Evolutionary conservation across 2,888 invertebrate species (phyloP), one percentile per base, ranked within the genome.

Genomic region (Athrips mouffetella): DNA sequence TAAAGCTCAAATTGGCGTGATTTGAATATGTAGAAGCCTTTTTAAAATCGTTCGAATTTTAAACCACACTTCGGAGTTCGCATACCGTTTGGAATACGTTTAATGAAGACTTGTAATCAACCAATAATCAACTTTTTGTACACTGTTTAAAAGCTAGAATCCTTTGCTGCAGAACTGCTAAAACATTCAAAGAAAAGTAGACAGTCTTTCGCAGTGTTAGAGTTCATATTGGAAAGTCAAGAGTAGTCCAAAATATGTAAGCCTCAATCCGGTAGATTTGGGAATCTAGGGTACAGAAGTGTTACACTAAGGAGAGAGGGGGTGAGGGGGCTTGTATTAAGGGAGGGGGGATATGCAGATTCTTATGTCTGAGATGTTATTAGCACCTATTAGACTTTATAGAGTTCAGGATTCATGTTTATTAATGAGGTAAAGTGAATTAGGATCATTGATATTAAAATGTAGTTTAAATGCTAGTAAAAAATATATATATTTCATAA

Each of bases 221-320:
- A 50, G 53, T 64, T 57, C 71, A 15, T 55, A 18, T 53, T 63
- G 60, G 8, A 5, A 20, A 11, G 11, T 2, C 42, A 48, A 23
- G 29, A 11, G 21, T 47, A 64, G 61, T 59, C 80, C 70, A 70
- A 80, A 82, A 80, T 74, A 81, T 80, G 69, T 82, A 70, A 82
- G 80, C 68, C 67, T 63, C 70, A 76, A 77, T 82, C 79, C 80
- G 82, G 77, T 82, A 75, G 80, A 76, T 78, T 79, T 76, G 71
- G 74, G 78, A 77, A 84, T 84, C 76, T 85, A 68, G 76, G 83
- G 57, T 85, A 66, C 65, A 63, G 70, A 85, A 71, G 81, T 83
- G 62, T 80, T 68, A 52, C 73, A 62, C 55, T 57, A 63, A 62
- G 62, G 59, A 55, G 59, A 48, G 49, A 61, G 64, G 57, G 65